Conservation (phyloP, 2,888 invertebrate species). For the Lathronympha strigana region DNA sequence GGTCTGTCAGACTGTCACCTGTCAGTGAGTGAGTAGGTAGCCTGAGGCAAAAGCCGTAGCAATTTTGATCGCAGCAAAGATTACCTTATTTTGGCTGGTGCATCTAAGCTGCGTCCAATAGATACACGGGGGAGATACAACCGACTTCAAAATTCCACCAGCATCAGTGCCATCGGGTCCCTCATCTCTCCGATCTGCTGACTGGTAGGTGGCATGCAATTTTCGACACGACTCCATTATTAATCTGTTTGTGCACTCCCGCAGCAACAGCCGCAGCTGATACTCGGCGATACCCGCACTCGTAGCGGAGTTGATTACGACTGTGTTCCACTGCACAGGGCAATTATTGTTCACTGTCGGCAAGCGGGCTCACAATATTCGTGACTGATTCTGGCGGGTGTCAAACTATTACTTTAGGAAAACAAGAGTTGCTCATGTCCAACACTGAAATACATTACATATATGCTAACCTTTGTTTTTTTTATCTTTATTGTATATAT, state of each 20-base stretch:
- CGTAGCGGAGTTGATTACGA: not conserved
- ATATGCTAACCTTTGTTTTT: too few species aligned
- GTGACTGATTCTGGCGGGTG: not conserved
- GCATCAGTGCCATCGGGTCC: conserved; percentile 66
- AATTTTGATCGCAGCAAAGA: conserved; percentile 23
- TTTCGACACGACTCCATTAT: conserved; percentile 28
- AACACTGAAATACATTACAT: too few species aligned
- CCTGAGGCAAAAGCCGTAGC: conserved; percentile 22
- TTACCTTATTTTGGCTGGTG: conserved; percentile 19
- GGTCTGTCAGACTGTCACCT: conserved; percentile 65
- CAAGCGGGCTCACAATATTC: not conserved
- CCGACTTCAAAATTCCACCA: conserved; percentile 72
- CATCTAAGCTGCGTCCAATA: conserved; percentile 25
- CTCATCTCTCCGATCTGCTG: conserved; percentile 69
- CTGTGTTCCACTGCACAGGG: not conserved
- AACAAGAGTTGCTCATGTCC: conserved; percentile 1
- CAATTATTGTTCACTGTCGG: not conserved
- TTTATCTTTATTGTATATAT: not conserved
- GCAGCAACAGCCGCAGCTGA: conserved; percentile 1
- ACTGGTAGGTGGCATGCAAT: conserved; percentile 57
- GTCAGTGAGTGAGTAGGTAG: conserved; percentile 88
- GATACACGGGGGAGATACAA: conserved; percentile 38
- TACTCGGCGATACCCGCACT: not conserved
- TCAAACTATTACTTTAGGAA: not conserved
- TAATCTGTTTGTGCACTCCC: conserved; percentile 30